Conservation (phyloP, 2,113 vertebrate genomes). For the Cavia porcellus region DNA sequence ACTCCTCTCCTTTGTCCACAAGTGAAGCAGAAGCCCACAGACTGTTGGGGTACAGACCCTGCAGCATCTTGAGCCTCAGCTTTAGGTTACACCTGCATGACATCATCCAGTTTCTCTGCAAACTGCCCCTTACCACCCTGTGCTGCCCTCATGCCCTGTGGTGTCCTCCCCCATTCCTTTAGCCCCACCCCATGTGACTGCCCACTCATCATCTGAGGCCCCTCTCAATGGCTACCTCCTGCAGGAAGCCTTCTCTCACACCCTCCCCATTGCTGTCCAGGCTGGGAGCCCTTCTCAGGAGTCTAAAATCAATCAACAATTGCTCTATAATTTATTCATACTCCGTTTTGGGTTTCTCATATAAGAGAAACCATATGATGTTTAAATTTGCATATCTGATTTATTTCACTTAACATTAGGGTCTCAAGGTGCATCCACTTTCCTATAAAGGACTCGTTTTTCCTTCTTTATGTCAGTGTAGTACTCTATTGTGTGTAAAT, state of each 20-base stretch:
- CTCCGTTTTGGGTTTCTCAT: background rate
- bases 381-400: background rate
- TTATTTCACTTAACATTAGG: background rate
- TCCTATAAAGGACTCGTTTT: background rate
- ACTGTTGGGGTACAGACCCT: background rate
- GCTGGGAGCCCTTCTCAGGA: background rate
- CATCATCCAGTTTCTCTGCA: background rate
- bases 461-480: background rate
- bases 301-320: background rate
- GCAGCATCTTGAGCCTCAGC: background rate
- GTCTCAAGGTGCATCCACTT: background rate
- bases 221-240: background rate
- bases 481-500: background rate
- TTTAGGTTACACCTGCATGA: background rate
- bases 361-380: background rate
- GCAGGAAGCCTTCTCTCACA: background rate
- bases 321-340: background rate
- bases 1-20: background rate
- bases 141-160: background rate
- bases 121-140: rapidly evolving
- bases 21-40: background rate
- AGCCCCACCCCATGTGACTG: background rate
- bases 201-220: background rate
- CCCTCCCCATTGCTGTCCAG: background rate
- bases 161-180: background rate